phyloP scores from a whole-genome alignment of 2,797 vertebrate genomes.

The Petrocephalus schoutedeni region DNA sequence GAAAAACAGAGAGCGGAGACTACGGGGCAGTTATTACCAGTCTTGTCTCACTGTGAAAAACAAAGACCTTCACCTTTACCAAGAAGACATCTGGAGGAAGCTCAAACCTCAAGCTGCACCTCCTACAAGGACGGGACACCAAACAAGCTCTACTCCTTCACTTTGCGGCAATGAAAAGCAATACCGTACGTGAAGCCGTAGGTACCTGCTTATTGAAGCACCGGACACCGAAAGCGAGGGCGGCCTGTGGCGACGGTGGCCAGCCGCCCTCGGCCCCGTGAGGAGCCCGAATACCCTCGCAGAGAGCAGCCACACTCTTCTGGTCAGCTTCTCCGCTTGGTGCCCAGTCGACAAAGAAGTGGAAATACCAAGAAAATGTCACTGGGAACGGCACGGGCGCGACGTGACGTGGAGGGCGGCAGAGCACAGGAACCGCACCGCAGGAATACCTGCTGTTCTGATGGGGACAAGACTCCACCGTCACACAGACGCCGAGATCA shows the following conservation, averaged over 20 bases:
- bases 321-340: not conserved
- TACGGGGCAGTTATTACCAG: not conserved
- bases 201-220: not conserved
- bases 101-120: not conserved
- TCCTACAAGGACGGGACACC: not conserved
- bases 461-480: not conserved
- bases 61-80: not conserved
- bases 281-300: not conserved
- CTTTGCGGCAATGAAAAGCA: not conserved
- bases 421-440: not conserved
- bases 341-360: not conserved
- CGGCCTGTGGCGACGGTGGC: not conserved
- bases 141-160: not conserved
- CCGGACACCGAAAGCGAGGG: not conserved
- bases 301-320: not conserved
- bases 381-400: not conserved
- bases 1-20: not conserved
- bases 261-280: not conserved
- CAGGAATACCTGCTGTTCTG: not conserved
- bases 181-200: not conserved
- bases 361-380: conserved; percentile 10
- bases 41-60: not conserved
- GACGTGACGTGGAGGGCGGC: not conserved
- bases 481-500: not conserved
- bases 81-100: not conserved